These are phyloP conservation scores for Trissolcus basalis DNA, from an alignment of 1,140 invertebrate species.

Conservation along the genomic window DNA sequence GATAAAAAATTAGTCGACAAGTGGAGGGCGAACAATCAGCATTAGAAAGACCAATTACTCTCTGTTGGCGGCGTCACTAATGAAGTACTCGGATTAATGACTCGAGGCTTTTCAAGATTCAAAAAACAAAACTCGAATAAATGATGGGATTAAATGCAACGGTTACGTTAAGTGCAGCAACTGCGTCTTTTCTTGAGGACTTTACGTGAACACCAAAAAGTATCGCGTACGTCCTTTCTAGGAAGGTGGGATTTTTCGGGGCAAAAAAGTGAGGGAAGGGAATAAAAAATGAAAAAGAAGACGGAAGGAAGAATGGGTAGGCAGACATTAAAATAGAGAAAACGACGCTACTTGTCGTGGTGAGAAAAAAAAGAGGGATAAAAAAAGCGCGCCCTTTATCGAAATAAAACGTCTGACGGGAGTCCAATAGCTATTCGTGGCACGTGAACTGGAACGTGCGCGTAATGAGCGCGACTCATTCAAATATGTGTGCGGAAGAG, in stretches of 20 bases:
- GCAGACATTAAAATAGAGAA: conserved; percentile 22
- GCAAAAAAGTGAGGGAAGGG: too few species aligned
- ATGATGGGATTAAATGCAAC: neutral
- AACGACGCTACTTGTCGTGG: conserved; percentile 18
- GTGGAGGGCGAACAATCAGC: too few species aligned
- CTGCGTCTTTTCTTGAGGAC: too few species aligned
- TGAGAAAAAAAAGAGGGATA: neutral
- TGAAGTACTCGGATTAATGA: conserved; percentile 13
- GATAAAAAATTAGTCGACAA: too few species aligned
- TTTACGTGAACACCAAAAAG: too few species aligned
- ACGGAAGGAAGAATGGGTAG: neutral
- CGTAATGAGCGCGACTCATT: conserved; percentile 53
- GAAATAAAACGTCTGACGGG: conserved; percentile 49
- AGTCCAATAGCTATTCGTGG: conserved; percentile 49
- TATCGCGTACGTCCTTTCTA: too few species aligned
- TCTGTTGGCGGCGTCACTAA: neutral
- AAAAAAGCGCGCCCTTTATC: conserved; percentile 34
- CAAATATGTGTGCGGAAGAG: conserved; percentile 38
- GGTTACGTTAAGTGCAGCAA: too few species aligned
- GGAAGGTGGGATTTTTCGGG: too few species aligned
- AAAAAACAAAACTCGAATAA: conserved; percentile 16
- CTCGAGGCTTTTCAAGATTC: conserved; percentile 8
- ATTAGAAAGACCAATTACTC: conserved; percentile 6
- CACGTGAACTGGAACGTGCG: conserved; percentile 50
- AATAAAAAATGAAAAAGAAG: conserved; percentile 6